Evolutionary conservation across 2,113 vertebrate species (phyloP), one percentile per base, ranked within the genome.

Genomic region (Engraulis encrasicolus): DNA sequence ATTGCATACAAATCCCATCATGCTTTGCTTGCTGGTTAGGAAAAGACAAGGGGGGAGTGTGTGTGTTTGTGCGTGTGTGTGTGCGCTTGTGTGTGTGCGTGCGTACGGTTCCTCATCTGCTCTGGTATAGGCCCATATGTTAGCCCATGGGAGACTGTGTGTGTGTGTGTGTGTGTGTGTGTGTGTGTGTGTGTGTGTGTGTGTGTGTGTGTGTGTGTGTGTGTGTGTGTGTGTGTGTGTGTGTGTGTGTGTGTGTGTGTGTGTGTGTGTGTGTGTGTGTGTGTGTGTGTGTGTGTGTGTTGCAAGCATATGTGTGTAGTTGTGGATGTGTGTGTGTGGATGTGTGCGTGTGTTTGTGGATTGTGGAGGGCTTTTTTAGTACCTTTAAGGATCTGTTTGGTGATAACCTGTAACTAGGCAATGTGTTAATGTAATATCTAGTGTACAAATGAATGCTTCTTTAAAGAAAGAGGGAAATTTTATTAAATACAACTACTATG

Each of bases 381-480:
- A 66, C 31, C 23, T 27, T 66, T 66, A 27, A 66, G 58, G 23
- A 66, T 66, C 31, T 66, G 58, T 66, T 66, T 66, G n/a, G n/a
- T 23, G 23, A 66, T 66, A 66, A 66, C 58, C 58, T 91, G 88
- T 89, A 78, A 82, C 82, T 87, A 86, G 85, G 86, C 90, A 83
- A 52, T 87, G 89, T 89, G 40, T 83, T 48, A 50, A 49, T 87
- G 84, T 90, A 66, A 66, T 9, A 14, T 31, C 1, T 31, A 27
- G 58, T 27, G 58, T 66, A 31, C 58, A 66, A 66, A 66, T 66
- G 23, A 12, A 66, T 58, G 78, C 82, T 86, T 84, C 81, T 54
- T 50, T 66, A 78, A 61, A 84, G 87, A 91, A 93, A 90, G 89
- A 93, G 92, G 92, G 92, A 93, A 90, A 91, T 89, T 91, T 91